Percentiles rank a stretch among this genome's conserved stretches.
These are phyloP conservation scores for Cosmorhoe ocellata DNA, from an alignment of 2,888 invertebrate species.

Conservation along the genomic window DNA sequence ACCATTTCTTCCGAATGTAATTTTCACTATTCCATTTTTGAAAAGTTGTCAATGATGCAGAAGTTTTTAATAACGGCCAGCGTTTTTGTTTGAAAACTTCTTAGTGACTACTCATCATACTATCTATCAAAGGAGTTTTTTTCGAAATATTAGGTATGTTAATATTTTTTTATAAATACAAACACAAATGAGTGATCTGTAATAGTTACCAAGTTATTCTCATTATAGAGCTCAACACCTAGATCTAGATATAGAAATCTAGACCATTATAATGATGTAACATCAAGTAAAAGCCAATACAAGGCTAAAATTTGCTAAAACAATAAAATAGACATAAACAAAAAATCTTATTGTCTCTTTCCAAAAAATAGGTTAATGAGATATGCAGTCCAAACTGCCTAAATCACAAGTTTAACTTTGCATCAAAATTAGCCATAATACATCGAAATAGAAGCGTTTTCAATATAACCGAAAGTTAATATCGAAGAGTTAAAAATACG, in stretches of 20 bases:
- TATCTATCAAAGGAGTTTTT: background rate
- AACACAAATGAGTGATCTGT: no score
- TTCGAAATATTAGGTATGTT: no score
- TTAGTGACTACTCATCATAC: background rate
- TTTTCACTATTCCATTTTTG: conserved; percentile 1
- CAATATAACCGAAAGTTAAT: conserved; percentile 36
- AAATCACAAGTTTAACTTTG: conserved; percentile 22
- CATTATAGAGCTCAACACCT: no score
- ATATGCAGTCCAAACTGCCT: conserved; percentile 53
- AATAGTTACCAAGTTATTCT: no score
- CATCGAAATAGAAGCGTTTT: conserved; percentile 28
- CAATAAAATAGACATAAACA: background rate
- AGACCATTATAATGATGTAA: no score
- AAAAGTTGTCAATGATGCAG: background rate
- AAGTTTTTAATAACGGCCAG: background rate
- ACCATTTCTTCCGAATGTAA: background rate
- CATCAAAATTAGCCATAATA: conserved; percentile 17
- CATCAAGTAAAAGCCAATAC: no score
- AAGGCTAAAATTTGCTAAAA: no score
- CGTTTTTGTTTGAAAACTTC: background rate
- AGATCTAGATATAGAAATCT: no score
- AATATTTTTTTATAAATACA: no score
- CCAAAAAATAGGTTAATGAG: conserved; percentile 66
- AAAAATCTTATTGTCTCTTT: background rate
- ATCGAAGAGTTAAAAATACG: conserved; percentile 73